phyloP scores from a whole-genome alignment of 1,140 invertebrate species.

The Telenomus remus region DNA sequence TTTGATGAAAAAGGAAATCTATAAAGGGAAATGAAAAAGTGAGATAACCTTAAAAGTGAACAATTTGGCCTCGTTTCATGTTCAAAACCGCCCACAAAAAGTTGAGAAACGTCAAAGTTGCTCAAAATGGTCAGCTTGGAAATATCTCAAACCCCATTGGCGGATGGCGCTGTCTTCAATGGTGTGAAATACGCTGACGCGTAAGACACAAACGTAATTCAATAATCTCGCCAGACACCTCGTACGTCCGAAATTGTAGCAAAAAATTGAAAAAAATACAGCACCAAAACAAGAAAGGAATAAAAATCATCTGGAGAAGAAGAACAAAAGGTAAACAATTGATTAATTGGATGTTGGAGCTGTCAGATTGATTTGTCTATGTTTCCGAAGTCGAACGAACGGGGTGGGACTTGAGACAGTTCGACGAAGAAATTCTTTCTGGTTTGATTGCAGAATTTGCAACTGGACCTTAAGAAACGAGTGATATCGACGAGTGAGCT shows the following conservation, averaged over 20 bases:
- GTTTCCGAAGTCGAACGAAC: conserved; percentile 18
- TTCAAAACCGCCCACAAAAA: conserved; percentile 50
- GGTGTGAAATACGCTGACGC: conserved; percentile 27
- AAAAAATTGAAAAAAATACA: conserved; percentile 18
- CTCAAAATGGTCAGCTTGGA: conserved; percentile 53
- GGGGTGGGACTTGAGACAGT: conserved; percentile 49
- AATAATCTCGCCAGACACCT: conserved; percentile 16
- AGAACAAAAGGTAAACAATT: conserved; percentile 40
- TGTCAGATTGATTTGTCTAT: conserved; percentile 7
- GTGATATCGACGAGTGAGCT: conserved; percentile 47
- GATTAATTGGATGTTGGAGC: not conserved
- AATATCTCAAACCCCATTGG: conserved; percentile 50
- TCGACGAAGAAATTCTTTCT: conserved; percentile 36
- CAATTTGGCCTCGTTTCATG: conserved; percentile 15
- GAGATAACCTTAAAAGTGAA: conserved; percentile 21
- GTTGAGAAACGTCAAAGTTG: conserved; percentile 45
- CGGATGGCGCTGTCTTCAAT: conserved; percentile 13
- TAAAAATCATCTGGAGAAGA: not conserved
- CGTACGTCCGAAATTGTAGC: not conserved
- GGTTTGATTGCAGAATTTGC: conserved; percentile 54
- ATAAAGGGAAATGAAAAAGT: conserved; percentile 1
- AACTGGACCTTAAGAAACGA: conserved; percentile 46
- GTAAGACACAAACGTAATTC: conserved; percentile 11
- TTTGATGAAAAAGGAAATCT: not conserved
- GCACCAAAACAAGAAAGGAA: too few relatives aligned